Percentiles rank a stretch among this genome's conserved stretches.
phyloP scores from a whole-genome alignment of 2,113 vertebrate species.

The Boulengeromyrus knoepffleri region DNA sequence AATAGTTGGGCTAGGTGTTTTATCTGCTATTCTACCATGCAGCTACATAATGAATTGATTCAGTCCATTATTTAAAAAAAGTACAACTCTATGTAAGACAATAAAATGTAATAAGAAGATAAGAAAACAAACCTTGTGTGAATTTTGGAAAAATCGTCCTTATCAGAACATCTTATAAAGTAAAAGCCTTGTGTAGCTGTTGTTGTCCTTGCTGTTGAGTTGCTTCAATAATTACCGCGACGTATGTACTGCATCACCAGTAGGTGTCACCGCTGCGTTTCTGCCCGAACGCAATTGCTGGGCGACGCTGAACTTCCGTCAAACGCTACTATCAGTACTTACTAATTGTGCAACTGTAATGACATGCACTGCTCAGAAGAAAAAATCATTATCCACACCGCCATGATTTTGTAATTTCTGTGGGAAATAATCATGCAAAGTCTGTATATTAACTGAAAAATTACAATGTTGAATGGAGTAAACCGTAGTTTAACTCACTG shows the following conservation, averaged over 20 bases:
- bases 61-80: neutral
- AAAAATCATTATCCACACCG: neutral
- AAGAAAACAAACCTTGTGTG: neutral
- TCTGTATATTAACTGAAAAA: neutral
- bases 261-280: slow-evolving; percentile 15
- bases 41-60: neutral
- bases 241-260: neutral
- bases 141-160: neutral
- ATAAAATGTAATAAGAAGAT: neutral
- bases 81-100: neutral
- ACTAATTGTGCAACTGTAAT: neutral
- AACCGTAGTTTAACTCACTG: neutral
- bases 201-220: neutral
- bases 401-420: neutral
- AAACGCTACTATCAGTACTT: neutral
- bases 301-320: neutral
- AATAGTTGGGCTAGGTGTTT: neutral
- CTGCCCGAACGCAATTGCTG: neutral
- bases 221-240: neutral
- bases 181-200: neutral
- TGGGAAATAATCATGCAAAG: neutral
- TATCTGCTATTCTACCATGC: neutral
- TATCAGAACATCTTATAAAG: neutral
- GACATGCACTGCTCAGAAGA: neutral
- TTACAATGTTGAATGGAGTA: neutral